Evolutionary conservation across 2,797 vertebrate species (phyloP), one percentile per base, ranked within the genome.

Genomic region (Buphagus erythrorhynchus): DNA sequence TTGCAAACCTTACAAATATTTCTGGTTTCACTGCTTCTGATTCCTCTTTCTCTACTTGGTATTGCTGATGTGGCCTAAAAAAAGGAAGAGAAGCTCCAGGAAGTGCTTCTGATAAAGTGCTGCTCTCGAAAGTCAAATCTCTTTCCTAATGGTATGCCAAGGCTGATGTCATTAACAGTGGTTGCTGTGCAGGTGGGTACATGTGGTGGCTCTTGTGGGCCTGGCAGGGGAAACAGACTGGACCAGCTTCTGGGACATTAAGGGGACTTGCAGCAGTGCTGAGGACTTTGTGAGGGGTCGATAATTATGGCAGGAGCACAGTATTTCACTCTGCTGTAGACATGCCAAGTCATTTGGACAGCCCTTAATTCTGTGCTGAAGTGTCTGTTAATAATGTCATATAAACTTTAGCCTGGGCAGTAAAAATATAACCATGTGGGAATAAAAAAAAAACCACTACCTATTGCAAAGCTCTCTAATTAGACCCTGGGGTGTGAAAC

Each of bases 21-120:
- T 93, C 78, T 95, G 45, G 36, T 72, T 49, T 54, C 65, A 22
- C 79, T 68, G 74, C 52, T 92, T 95, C 76, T 91, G 78, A 94
- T 95, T 96, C 93, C 93, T 85, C 78, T 95, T 96, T 80, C 87
- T 94, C 59, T 58, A 17, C 43, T 79, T 68, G 68, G 40, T 66
- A 2, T 89, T 93, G 91, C 57, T 88, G 68, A 52, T 62, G 59
- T 68, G 69, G 71, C 58, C 86, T 91, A 29, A 90, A 86, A 80
- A 83, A 62, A 55, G 83, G 75, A 95, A 92, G 40, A 74, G 63
- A 66, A 88, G 28, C 74, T 67, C 51, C 93, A 91, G 91, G 92
- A 97, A 96, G 51, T 7, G 33, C 25, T 75, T 74, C 57, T 86
- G 57, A 71, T 80, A 48, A 81, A 88, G 43, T 6, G 19, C 57